A percentile compares a stretch with the other conserved stretches of the same genome.
Conservation (phyloP, 2,113 vertebrate genomes). For the Pao palembangensis region DNA sequence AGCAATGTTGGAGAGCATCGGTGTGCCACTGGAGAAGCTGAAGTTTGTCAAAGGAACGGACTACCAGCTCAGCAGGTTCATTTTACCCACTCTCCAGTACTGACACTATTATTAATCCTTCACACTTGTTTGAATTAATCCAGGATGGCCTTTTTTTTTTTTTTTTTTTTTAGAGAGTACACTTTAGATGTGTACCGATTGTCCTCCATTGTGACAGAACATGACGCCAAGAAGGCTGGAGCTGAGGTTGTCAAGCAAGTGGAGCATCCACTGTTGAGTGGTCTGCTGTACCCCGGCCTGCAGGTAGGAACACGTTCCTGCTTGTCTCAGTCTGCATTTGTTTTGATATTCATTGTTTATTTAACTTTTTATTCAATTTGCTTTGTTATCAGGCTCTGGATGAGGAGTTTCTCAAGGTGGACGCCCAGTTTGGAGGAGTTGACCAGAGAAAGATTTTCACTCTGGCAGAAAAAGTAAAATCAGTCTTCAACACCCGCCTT, state of each 20-base stretch:
- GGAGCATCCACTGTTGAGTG: constrained; percentile 93
- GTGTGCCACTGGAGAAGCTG: constrained; percentile 91
- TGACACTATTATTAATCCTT: not conserved
- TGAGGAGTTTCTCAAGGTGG: constrained; percentile 95
- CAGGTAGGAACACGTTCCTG: constrained; percentile 75
- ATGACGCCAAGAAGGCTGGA: constrained; percentile 96
- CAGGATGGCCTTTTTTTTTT: not conserved
- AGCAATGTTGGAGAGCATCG: constrained; percentile 95
- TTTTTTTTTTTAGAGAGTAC: constrained; percentile 80
- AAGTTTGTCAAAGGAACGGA: constrained; percentile 91
- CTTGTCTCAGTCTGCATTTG: not conserved
- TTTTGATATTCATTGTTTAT: not conserved
- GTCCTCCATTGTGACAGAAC: constrained; percentile 90
- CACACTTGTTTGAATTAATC: not conserved
- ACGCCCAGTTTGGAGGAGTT: constrained; percentile 94
- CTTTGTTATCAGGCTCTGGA: constrained; percentile 83
- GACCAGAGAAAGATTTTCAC: constrained; percentile 99
- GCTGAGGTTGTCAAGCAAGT: constrained; percentile 98
- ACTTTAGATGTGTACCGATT: constrained; percentile 93
- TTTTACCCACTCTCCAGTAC: constrained; percentile 24
- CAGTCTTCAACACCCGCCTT: not conserved
- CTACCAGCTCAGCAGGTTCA: constrained; percentile 93
- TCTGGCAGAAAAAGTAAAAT: constrained; percentile 91
- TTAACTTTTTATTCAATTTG: not conserved
- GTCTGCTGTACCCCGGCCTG: constrained; percentile 93